Evolutionary conservation across 2,888 invertebrate genomes (phyloP), one percentile per base, ranked within the genome.

Genomic region (Cosmopolites sordidus): DNA sequence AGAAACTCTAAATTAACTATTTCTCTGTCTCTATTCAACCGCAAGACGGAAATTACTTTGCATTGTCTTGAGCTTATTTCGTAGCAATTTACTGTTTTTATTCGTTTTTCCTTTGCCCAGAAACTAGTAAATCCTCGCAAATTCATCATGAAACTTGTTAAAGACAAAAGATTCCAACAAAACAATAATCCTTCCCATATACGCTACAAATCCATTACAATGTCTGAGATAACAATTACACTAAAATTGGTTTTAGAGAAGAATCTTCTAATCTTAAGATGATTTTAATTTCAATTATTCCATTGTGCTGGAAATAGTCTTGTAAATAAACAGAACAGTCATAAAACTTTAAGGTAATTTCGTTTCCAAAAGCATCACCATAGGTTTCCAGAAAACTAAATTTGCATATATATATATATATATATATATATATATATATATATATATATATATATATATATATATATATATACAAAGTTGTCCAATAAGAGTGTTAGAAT

Each of bases 71-170:
- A 55, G 51, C 48, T 55, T 51, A 55, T 55, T 51, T 46, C 44
- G 46, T 48, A 43, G 55, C 30, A 51, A 55, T 51, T 40, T 55
- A 29, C 33, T 51, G 30, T 47, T 55, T 54, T 54, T 50, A 49
- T 50, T 54, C 54, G 45, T 45, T 46, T 44, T 17, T 39, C 27
- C 22, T 29, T 39, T 53, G 44, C 38, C 43, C 38, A 37, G 45
- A 43, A 54, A 54, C 54, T 50, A 43, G 38, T 37, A 54, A 54
- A 54, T 50, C 54, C 54, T 50, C 54, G 49, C 50, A 50, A 54
- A 54, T 54, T 50, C 54, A 54, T 53, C 47, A 54, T 54, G 54
- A 51, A 54, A 54, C 49, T 54, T 54, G 54, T 50, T 54, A 51
- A 47, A 54, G 33, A 54, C 54, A 54, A 54, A 54, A 54, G 54